Conservation (phyloP, 2,113 vertebrate species). For the Falcunculus frontatus region DNA sequence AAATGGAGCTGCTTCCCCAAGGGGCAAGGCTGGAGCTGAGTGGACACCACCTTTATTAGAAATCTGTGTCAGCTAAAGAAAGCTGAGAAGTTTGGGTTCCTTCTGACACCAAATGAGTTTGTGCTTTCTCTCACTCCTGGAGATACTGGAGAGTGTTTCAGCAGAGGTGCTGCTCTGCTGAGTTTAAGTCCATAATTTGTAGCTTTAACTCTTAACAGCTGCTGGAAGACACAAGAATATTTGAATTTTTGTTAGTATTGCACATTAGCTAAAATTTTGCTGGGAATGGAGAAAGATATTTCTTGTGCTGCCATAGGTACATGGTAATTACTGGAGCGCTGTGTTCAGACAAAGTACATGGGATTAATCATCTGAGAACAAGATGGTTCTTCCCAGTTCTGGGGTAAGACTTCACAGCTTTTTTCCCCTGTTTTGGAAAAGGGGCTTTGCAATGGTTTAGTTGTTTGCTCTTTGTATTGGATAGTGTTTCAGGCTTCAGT, state of each 20-base stretch:
- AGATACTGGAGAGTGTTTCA: not conserved
- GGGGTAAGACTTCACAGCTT: not conserved
- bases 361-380: not conserved
- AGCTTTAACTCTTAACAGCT: not conserved
- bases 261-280: not conserved
- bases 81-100: not conserved
- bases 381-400: not conserved
- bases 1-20: not conserved
- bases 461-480: not conserved
- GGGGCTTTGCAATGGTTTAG: not conserved
- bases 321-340: not conserved
- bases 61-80: not conserved
- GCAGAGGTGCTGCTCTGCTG: not conserved
- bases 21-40: not conserved
- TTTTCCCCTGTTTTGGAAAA: not conserved
- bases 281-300: not conserved
- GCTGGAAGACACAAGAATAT: not conserved
- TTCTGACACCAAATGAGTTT: not conserved
- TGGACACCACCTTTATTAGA: not conserved
- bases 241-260: not conserved
- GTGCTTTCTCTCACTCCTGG: not conserved
- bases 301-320: not conserved
- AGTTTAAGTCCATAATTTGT: not conserved
- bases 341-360: not conserved
- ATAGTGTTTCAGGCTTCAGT: not conserved